Conservation (phyloP, 1,140 invertebrate species). For the Papilio glaucus region DNA sequence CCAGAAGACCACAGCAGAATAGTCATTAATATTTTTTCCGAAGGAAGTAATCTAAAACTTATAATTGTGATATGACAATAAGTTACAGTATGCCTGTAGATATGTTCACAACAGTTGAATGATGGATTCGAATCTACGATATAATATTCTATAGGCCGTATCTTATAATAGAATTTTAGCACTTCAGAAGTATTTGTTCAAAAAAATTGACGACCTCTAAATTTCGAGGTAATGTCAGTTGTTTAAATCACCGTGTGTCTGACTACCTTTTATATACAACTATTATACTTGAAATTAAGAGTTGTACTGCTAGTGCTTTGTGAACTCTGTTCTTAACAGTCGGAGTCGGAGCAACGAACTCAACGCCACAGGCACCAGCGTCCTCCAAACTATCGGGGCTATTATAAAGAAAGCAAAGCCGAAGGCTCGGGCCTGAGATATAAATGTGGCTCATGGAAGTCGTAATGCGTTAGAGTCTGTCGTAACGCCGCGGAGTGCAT, state of each 20-base stretch:
- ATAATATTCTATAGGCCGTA: too few species aligned
- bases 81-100: too few species aligned
- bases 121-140: too few species aligned
- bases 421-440: constrained; percentile 17
- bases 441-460: constrained; percentile 28
- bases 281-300: background rate
- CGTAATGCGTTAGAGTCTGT: constrained; percentile 38
- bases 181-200: background rate
- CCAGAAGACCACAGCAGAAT: too few species aligned
- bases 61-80: too few species aligned
- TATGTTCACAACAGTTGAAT: too few species aligned
- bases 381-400: constrained; percentile 5
- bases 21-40: too few species aligned
- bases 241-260: background rate
- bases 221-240: background rate
- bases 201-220: background rate
- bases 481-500: constrained; percentile 50
- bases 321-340: background rate
- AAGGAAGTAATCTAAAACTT: too few species aligned
- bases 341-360: background rate
- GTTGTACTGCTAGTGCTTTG: background rate
- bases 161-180: background rate
- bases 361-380: background rate
- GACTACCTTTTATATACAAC: background rate
- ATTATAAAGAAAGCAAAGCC: constrained; percentile 27